These are phyloP conservation scores for Brachycybe producta DNA, from an alignment of 2,888 invertebrate genomes.

Conservation along the genomic window DNA sequence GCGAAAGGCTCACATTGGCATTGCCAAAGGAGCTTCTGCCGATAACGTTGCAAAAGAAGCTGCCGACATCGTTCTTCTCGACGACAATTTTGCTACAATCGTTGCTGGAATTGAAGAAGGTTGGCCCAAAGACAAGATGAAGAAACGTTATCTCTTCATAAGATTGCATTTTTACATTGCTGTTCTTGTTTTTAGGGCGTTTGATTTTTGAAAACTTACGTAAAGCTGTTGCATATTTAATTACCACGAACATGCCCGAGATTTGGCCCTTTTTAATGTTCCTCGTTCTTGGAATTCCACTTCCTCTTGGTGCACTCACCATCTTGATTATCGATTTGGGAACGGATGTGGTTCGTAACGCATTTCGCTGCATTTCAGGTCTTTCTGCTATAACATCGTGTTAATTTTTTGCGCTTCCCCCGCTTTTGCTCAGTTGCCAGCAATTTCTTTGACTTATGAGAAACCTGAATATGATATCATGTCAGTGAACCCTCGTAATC, in stretches of 20 bases:
- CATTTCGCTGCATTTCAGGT: neutral
- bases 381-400: neutral
- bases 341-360: conserved; percentile 36
- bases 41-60: conserved; percentile 21
- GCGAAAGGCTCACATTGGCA: conserved; percentile 41
- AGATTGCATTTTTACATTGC: neutral
- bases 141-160: neutral
- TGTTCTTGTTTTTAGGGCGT: conserved; percentile 29
- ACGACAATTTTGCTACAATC: conserved; percentile 23
- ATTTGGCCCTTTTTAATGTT: conserved; percentile 39
- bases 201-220: conserved; percentile 42
- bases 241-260: conserved; percentile 40
- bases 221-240: conserved; percentile 40
- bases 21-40: neutral
- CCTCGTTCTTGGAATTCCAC: conserved; percentile 36
- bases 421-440: conserved; percentile 18
- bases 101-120: conserved; percentile 23
- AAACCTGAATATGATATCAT: conserved; percentile 21
- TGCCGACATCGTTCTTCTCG: conserved; percentile 22
- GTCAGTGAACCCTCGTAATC: conserved; percentile 21
- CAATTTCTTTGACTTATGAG: conserved; percentile 22
- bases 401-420: neutral
- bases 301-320: conserved; percentile 39
- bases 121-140: neutral
- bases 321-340: conserved; percentile 41